A percentile compares a stretch with the other conserved stretches of the same genome.
Evolutionary conservation across 2,113 vertebrate species (phyloP).

Genomic region (Notothenia coriiceps): DNA sequence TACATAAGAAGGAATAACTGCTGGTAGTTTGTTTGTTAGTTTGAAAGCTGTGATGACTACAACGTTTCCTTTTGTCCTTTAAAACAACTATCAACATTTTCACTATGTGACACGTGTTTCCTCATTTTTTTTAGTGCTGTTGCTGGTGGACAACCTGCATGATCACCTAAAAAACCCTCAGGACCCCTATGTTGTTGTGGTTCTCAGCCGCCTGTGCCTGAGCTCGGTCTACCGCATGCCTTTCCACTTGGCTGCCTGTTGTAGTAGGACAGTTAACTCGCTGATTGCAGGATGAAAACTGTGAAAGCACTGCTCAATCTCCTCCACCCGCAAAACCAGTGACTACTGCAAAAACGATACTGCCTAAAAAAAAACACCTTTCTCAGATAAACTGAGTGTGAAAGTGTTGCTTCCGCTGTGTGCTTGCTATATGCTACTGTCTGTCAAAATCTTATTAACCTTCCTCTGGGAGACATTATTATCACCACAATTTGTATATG

Average conservation of each 20-base stretch:
- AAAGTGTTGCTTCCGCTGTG: constrained; percentile 53
- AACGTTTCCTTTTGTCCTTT: constrained; percentile 16
- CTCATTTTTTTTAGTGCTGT: constrained; percentile 26
- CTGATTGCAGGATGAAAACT: constrained; percentile 68
- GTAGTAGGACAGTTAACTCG: constrained; percentile 75
- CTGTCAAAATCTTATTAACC: constrained; percentile 43
- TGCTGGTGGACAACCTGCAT: constrained; percentile 50
- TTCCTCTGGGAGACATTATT: constrained; percentile 1
- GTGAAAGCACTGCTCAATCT: constrained; percentile 54
- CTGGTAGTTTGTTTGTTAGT: no score
- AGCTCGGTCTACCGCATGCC: constrained; percentile 72
- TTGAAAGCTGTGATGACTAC: not conserved
- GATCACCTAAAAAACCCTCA: constrained; percentile 70
- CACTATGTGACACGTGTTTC: constrained; percentile 20
- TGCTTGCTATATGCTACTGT: constrained; percentile 27
- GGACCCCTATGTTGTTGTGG: constrained; percentile 67
- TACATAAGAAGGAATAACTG: no score
- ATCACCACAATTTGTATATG: not conserved
- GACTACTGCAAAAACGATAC: constrained; percentile 41
- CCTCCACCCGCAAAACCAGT: constrained; percentile 25
- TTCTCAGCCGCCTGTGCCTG: constrained; percentile 56
- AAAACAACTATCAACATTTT: not conserved
- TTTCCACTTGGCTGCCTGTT: constrained; percentile 78
- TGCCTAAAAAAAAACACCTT: constrained; percentile 15
- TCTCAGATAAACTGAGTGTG: constrained; percentile 34